Conservation (phyloP, 2,797 vertebrate genomes). For the Chaetodon trifasciatus region DNA sequence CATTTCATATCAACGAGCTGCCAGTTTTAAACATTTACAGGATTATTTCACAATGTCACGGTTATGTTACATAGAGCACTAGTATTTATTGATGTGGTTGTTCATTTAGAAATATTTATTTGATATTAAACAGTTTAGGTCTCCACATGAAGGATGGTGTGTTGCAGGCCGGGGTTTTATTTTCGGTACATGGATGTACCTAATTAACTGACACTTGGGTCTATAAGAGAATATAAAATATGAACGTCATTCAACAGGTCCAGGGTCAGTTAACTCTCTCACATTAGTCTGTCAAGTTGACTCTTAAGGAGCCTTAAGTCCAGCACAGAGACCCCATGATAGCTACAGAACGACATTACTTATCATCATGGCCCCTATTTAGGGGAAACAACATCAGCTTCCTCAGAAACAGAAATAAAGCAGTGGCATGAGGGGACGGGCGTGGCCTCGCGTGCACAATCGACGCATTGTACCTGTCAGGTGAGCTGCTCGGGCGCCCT, state of each 20-base stretch:
- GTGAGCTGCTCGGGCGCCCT: constrained; percentile 39
- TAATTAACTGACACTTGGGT: background rate
- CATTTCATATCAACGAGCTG: background rate
- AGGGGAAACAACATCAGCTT: background rate
- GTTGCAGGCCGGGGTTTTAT: background rate
- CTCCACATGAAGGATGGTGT: background rate
- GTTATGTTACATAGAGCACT: background rate
- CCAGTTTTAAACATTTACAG: background rate
- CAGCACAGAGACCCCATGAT: background rate
- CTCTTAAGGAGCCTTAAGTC: too few relatives aligned
- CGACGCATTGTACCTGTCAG: constrained; percentile 42
- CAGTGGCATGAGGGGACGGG: constrained; percentile 11
- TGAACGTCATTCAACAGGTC: background rate
- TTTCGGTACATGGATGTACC: background rate
- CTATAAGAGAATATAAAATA: background rate
- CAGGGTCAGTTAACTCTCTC: background rate
- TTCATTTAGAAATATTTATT: background rate
- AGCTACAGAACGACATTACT: background rate
- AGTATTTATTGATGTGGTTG: background rate
- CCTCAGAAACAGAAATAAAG: background rate
- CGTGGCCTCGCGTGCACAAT: constrained; percentile 39
- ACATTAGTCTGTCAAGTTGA: background rate
- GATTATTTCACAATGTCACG: background rate
- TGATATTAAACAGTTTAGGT: background rate
- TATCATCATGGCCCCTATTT: background rate